These are phyloP conservation scores for Dryobota labecula DNA, from an alignment of 2,888 invertebrate species.

Conservation along the genomic window DNA sequence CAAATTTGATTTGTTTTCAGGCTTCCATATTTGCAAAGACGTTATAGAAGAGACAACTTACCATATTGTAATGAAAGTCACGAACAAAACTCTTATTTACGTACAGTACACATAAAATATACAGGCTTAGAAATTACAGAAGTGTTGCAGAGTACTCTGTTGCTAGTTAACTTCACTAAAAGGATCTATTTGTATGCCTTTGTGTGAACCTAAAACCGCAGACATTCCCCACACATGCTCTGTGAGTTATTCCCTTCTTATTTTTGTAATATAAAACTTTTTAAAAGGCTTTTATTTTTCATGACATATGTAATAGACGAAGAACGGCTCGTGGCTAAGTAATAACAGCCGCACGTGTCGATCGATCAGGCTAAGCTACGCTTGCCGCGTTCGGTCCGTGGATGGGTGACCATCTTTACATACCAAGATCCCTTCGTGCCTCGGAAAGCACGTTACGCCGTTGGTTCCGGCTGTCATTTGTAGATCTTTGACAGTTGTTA, in stretches of 20 bases:
- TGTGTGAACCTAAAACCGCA: slow-evolving; percentile 21
- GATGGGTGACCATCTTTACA: too few species aligned
- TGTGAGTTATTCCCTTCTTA: slow-evolving; percentile 33
- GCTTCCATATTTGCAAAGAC: neutral
- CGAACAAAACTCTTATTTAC: slow-evolving; percentile 10
- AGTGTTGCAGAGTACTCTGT: slow-evolving; percentile 10
- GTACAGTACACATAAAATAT: neutral
- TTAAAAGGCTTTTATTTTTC: slow-evolving; percentile 13
- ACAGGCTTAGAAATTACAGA: neutral
- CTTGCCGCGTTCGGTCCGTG: too few species aligned
- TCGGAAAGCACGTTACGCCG: too few species aligned
- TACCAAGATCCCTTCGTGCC: too few species aligned
- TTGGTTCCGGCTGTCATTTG: too few species aligned
- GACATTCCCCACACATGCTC: slow-evolving; percentile 43
- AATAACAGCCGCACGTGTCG: too few species aligned
- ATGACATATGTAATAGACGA: neutral
- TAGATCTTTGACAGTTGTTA: too few species aligned
- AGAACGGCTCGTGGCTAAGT: too few species aligned
- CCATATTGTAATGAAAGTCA: slow-evolving; percentile 4
- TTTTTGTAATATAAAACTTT: slow-evolving; percentile 41
- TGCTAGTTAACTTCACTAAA: slow-evolving; percentile 30
- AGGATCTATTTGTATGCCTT: slow-evolving; percentile 37
- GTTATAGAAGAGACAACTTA: neutral
- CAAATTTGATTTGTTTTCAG: slow-evolving; percentile 1
- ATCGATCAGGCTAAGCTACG: too few species aligned